Conservation (phyloP, 2,797 vertebrate genomes). For the Margarornis squamiger region DNA sequence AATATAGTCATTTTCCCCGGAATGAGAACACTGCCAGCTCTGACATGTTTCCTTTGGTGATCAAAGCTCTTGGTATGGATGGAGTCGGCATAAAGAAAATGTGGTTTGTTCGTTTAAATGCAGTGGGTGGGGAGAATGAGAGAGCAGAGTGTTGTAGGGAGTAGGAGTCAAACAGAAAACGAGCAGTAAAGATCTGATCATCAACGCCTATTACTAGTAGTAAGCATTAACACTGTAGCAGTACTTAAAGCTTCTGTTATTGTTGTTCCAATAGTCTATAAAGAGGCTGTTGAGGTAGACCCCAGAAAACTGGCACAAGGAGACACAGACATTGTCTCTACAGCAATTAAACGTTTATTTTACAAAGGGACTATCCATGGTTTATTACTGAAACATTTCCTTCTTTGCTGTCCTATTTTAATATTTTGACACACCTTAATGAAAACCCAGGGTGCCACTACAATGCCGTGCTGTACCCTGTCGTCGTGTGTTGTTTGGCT, state of each 20-base stretch:
- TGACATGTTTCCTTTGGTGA: conserved; percentile 30
- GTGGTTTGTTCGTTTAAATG: conserved; percentile 61
- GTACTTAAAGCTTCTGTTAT: neutral
- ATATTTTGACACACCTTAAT: neutral
- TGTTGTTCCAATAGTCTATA: neutral
- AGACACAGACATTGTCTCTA: neutral
- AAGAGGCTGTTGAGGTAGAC: neutral
- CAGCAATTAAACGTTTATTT: neutral
- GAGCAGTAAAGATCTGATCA: neutral
- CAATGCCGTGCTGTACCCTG: neutral
- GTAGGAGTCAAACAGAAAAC: neutral
- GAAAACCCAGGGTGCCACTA: neutral
- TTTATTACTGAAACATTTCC: neutral
- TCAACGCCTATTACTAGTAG: neutral
- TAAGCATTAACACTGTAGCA: neutral
- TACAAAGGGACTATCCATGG: neutral
- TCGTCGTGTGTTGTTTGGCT: neutral
- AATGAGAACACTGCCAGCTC: conserved; percentile 23
- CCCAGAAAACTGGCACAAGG: neutral
- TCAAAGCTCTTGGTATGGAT: conserved; percentile 51
- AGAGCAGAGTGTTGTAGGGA: neutral
- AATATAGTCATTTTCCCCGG: conserved; percentile 14
- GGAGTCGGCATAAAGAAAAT: conserved; percentile 37
- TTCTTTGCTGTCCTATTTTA: neutral
- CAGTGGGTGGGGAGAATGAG: conserved; percentile 49